Evolutionary conservation across 2,113 vertebrate genomes (phyloP).

Genomic region (Neofelis nebulosa): DNA sequence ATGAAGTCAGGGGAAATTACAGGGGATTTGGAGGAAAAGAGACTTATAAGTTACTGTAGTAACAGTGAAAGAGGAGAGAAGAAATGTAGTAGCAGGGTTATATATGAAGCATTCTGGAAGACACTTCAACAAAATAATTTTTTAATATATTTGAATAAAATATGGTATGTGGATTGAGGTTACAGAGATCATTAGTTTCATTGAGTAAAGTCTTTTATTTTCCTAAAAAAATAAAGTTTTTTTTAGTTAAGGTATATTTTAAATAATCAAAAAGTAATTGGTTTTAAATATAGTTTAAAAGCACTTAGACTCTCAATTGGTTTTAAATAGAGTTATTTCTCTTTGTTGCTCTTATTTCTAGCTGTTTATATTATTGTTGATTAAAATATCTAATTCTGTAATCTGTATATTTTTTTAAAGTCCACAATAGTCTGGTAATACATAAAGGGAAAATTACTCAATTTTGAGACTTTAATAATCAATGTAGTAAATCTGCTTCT

Average conservation of each 20-base stretch:
- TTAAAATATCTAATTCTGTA: neutral
- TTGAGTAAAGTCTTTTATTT: neutral
- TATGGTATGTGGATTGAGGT: neutral
- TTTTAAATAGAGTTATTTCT: neutral
- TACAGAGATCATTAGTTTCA: neutral
- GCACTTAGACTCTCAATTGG: neutral
- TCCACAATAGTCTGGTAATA: neutral
- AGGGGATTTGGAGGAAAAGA: neutral
- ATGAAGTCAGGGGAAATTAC: neutral
- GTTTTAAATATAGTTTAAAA: neutral
- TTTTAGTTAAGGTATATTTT: neutral
- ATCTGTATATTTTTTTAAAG: neutral
- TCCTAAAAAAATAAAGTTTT: neutral
- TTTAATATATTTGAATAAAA: conserved; percentile 12
- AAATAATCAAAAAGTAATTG: neutral
- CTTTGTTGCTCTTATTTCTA: neutral
- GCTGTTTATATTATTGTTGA: neutral
- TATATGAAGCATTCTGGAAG: neutral
- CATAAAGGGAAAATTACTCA: neutral
- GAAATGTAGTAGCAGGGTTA: neutral
- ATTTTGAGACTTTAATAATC: conserved; percentile 17
- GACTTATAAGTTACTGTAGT: neutral
- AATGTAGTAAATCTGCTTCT: neutral
- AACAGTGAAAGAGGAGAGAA: neutral
- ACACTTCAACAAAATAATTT: neutral